These are phyloP conservation scores for Diabrotica undecimpunctata DNA, from an alignment of 1,140 invertebrate genomes.

Conservation along the genomic window DNA sequence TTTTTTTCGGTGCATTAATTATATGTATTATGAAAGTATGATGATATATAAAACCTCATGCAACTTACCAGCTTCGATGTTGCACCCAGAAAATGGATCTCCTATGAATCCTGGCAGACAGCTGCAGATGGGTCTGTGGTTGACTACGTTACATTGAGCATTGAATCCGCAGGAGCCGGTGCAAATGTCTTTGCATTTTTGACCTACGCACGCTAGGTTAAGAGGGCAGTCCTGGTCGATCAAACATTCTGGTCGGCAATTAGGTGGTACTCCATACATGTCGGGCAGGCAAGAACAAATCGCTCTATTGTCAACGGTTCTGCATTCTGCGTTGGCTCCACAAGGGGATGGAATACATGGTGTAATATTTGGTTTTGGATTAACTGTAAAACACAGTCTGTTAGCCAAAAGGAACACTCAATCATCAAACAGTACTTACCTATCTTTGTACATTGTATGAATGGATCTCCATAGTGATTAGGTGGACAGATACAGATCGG, in stretches of 20 bases:
- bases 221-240: slow-evolving; percentile 77
- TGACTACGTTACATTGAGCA: slow-evolving; percentile 70
- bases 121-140: slow-evolving; percentile 73
- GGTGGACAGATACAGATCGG: slow-evolving; percentile 79
- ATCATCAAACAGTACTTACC: slow-evolving; percentile 4
- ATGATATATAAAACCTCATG: slow-evolving; percentile 40
- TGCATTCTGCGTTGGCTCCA: slow-evolving; percentile 76
- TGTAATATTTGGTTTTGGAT: slow-evolving; percentile 43
- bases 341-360: slow-evolving; percentile 79
- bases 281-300: slow-evolving; percentile 73
- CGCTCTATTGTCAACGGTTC: slow-evolving; percentile 62
- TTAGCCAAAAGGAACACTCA: background rate
- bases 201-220: slow-evolving; percentile 71
- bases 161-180: slow-evolving; percentile 80
- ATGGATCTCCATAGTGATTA: slow-evolving; percentile 76
- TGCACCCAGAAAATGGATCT: slow-evolving; percentile 77
- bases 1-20: no score
- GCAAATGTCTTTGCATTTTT: slow-evolving; percentile 76
- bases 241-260: slow-evolving; percentile 72
- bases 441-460: slow-evolving; percentile 63
- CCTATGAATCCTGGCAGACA: slow-evolving; percentile 73
- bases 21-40: no score
- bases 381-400: background rate
- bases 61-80: slow-evolving; percentile 60
- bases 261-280: slow-evolving; percentile 79